Conservation (phyloP, 2,888 invertebrate species). For the Rhingia rostrata region DNA sequence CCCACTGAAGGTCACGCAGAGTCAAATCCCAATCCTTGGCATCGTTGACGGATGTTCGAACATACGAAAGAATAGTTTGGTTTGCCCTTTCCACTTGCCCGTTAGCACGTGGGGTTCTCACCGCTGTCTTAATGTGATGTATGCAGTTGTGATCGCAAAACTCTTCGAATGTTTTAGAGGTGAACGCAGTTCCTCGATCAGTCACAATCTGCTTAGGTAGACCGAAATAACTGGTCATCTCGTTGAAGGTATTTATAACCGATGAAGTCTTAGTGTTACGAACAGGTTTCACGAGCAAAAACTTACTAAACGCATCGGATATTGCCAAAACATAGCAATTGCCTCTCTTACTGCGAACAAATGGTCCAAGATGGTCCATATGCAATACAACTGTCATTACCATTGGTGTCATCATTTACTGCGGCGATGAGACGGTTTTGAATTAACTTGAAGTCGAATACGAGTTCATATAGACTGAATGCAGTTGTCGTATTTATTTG, state of each 20-base stretch:
- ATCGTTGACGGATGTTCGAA: conserved; percentile 64
- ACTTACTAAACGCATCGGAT: too few relatives aligned
- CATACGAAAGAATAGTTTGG: conserved; percentile 60
- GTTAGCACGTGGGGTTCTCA: conserved; percentile 74
- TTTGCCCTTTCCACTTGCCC: conserved; percentile 71
- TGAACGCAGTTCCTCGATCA: conserved; percentile 65
- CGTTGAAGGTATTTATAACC: too few relatives aligned
- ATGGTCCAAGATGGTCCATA: too few relatives aligned
- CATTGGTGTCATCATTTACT: too few relatives aligned
- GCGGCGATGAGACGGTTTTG: too few relatives aligned
- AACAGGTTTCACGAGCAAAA: too few relatives aligned
- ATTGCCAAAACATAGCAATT: too few relatives aligned
- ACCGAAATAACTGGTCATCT: too few relatives aligned
- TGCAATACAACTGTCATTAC: too few relatives aligned
- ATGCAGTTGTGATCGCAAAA: conserved; percentile 74
- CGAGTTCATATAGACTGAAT: conserved; percentile 69
- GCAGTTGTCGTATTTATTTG: conserved; percentile 56
- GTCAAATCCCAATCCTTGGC: conserved; percentile 60
- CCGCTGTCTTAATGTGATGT: conserved; percentile 74
- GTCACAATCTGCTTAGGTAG: conserved; percentile 57
- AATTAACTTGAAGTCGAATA: conserved; percentile 63
- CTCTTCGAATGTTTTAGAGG: conserved; percentile 73
- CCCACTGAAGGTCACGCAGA: conserved; percentile 67
- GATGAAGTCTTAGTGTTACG: too few relatives aligned
- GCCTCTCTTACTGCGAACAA: too few relatives aligned